Base-by-base conservation (phyloP, 2,888 invertebrate species). In the Andrena fulva region DNA sequence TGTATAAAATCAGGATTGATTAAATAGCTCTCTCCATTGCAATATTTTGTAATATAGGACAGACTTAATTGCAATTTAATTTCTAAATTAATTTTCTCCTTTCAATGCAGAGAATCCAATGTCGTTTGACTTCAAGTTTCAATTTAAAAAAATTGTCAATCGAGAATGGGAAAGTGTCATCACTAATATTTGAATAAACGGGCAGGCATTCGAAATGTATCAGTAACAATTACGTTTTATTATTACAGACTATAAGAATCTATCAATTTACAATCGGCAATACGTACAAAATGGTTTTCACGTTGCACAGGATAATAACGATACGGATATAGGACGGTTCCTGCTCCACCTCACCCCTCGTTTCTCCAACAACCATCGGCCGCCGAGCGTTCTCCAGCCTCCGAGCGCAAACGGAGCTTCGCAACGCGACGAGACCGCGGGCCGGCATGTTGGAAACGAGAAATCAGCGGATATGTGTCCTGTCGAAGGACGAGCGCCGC, bases 181-280 rank as follows among this genome's bases (percentile, higher is more conserved):
- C 1, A 10, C 3, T 27, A 56, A 24, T 27, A 24, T 56, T 10
- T 10, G 24, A 24, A 56, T 12, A 2, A 29, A 64, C 7, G 2
- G 3, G 3, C 48, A 59, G 68, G 59, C n/a, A 48, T 1, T 16
- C n/a, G 64, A 66, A 59, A 35, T 27, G 56, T 77, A 84, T 90
- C 84, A 85, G 88, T 91, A 90, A 91, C 91, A 90, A 91, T 91
- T 87, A 86, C 82, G 73, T 85, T 90, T 91, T 89, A 91, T 91
- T 91, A 86, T 85, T 86, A 88, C 85, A 85, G 87, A 84, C 87
- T 89, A 91, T 89, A 89, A 91, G 89, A 86, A 89, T 89, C 86
- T 82, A 84, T 86, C 84, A 89, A 81, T 90, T 87, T 89, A 91
- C 86, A 90, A 86, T 90, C 85, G 90, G 88, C 88, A 63, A 80